phyloP scores from a whole-genome alignment of 1,140 invertebrate genomes.

The Pseudachorutes palmiensis region DNA sequence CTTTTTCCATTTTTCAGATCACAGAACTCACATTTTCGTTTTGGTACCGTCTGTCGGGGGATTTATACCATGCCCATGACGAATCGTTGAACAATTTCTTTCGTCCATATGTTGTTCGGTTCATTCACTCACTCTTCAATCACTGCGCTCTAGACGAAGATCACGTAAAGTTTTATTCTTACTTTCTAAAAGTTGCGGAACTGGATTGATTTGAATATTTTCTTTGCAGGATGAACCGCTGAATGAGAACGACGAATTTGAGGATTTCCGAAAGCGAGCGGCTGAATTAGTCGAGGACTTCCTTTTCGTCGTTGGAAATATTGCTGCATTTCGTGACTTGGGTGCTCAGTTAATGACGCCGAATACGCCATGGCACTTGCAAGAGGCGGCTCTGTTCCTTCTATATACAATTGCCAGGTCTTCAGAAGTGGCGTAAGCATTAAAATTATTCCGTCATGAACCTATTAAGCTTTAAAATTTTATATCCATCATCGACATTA shows the following conservation, averaged over 20 bases:
- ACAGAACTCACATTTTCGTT: constrained; percentile 94
- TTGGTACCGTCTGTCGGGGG: constrained; percentile 93
- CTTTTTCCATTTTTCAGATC: constrained; percentile 53
- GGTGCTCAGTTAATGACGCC: constrained; percentile 64
- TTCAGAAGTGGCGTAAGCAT: constrained; percentile 67
- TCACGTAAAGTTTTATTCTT: constrained; percentile 63
- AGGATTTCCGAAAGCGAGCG: constrained; percentile 82
- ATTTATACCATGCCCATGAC: constrained; percentile 78
- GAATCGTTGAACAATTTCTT: constrained; percentile 69
- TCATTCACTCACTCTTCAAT: constrained; percentile 71
- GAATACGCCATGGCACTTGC: constrained; percentile 75
- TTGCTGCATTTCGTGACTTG: constrained; percentile 74
- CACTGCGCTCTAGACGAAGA: constrained; percentile 88
- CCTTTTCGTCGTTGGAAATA: constrained; percentile 91
- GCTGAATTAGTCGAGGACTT: constrained; percentile 93
- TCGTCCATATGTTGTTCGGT: constrained; percentile 78
- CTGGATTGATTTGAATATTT: too few species aligned
- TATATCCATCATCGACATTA: background rate
- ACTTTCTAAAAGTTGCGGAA: too few species aligned
- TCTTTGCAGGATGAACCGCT: constrained; percentile 64
- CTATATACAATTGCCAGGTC: constrained; percentile 94
- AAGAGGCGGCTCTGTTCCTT: constrained; percentile 89
- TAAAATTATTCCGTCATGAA: background rate
- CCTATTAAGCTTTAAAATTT: constrained; percentile 4
- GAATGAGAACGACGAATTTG: constrained; percentile 75